These are phyloP conservation scores for Daboia siamensis DNA, from an alignment of 2,113 vertebrate species.

Conservation along the genomic window DNA sequence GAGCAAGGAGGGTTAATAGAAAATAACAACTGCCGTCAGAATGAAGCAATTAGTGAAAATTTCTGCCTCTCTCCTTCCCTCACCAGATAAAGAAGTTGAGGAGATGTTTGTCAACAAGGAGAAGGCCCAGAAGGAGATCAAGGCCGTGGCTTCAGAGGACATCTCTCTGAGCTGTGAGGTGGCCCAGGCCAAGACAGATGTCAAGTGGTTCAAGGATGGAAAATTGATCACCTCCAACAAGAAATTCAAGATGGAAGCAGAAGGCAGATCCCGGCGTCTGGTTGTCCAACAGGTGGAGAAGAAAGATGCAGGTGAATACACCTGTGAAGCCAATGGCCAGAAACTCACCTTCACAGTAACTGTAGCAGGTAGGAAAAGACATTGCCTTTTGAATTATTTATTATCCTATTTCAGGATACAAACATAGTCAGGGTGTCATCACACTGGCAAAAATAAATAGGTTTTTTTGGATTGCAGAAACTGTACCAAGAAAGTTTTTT, in stretches of 20 bases:
- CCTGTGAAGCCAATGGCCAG: conserved; percentile 60
- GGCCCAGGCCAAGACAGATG: conserved; percentile 69
- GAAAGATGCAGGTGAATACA: conserved; percentile 73
- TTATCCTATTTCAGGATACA: neutral
- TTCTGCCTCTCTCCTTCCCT: neutral
- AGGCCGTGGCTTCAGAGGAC: conserved; percentile 58
- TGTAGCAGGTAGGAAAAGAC: conserved; percentile 51
- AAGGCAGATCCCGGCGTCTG: conserved; percentile 66
- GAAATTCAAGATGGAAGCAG: conserved; percentile 60
- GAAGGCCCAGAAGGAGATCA: conserved; percentile 73
- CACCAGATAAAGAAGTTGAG: conserved; percentile 47
- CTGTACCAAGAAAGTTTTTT: neutral
- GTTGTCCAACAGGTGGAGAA: conserved; percentile 73
- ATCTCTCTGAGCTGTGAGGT: conserved; percentile 69
- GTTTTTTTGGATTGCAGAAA: neutral
- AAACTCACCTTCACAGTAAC: conserved; percentile 61
- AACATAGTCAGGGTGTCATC: neutral
- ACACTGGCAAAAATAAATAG: neutral
- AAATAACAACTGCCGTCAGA: neutral
- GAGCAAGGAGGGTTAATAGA: neutral
- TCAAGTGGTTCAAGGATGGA: conserved; percentile 78
- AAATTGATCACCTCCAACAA: conserved; percentile 67
- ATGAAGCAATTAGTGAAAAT: neutral
- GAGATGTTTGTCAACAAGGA: conserved; percentile 70
- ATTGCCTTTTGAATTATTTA: too few species aligned